Evolutionary conservation across 2,797 vertebrate genomes (phyloP), one percentile per base, ranked within the genome.

Genomic region (Onychomys torridus): DNA sequence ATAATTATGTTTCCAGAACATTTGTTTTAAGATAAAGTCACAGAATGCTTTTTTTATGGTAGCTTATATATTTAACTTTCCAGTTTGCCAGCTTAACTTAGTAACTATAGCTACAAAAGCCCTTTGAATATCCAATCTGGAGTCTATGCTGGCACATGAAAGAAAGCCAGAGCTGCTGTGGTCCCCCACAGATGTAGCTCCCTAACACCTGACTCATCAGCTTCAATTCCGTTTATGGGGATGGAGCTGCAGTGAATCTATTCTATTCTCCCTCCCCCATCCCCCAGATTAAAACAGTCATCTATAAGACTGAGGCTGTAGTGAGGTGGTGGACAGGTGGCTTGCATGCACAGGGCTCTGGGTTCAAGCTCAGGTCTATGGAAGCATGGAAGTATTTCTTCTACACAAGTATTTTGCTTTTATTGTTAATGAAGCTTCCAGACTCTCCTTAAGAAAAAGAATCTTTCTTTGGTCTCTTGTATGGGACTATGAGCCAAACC

Each of bases 21-120:
- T 76, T 65, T 75, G 23, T 63, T 93, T 95, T 86, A 78, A 83
- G 27, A 29, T 63, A 88, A 92, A 76, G 7, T 84, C 84, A 79
- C 14, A 61, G 69, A 90, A n/a, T 52, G n/a, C 23, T 7, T 93
- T 92, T 91, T 61, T 7, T 29, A 6, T 94, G 63, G 5, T 89
- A 86, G 4, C 43, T 61, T 40, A 12, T 82, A 52, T 78, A 77
- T 29, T 57, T 69, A 57, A 27, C 19, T 87, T 95, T 77, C 61
- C 61, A 57, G 2, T 57, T 86, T 96, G 81, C 19, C 9, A 79
- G 19, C 73, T 40, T 43, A 84, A 84, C 69, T 71, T 77, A 71
- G 40, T 76, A 67, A n/a, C 37, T 3, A 2, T 8, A 52, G 49
- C 69, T 82, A 4, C 5, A 37, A 9, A 5, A 8, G n/a, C 29